Base-by-base conservation (phyloP, 35 echinoderm and acorn worm species). In the Heliocidaris tuberculata region DNA sequence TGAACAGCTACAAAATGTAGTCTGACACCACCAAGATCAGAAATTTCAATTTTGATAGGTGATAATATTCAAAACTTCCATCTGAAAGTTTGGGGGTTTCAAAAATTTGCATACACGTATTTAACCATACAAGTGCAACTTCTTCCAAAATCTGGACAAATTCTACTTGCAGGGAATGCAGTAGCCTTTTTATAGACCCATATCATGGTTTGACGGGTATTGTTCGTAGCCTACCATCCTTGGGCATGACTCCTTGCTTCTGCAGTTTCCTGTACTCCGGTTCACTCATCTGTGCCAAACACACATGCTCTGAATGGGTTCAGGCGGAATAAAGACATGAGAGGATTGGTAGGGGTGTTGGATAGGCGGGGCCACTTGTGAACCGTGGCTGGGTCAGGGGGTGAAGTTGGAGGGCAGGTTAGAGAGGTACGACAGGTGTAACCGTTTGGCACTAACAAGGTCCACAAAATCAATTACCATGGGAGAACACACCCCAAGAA, bases 201-300 rank as follows among this genome's bases (percentile, higher is more conserved):
- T n/a, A 78, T 78, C 65, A 78, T 78, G 19, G 65, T 27, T 78
- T 78, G 15, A 78, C 16, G 87, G 31, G 87, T 89, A 89, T 32
- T 89, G 87, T 89, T 78, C 5, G 87, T 32, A 56, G 86, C 96
- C 94, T 97, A 97, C 96, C 96, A 88, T 97, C 94, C 91, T 95
- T 87, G 15, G 91, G 96, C 59, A 95, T 30, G 30, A 48, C 7
- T 50, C 96, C 94, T 27, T 92, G 85, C 27, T 92, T 93, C 85
- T 95, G 88, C 47, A 97, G 49, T 65, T 97, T 97, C 35, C 50
- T 71, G 85, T 86, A 97, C 48, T 97, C 96, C n/a, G 91, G 89
- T 30, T 95, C 95, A 94, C 96, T 97, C 47, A 97, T 94, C 78
- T 95, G 48, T 29, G 96, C 96, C 92, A 95, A 94, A 95, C 94